A percentile compares a stretch with the other conserved stretches of the same genome.
These are phyloP conservation scores for Drosophila sulfurigaster DNA, from an alignment of 1,140 invertebrate genomes.

Conservation along the genomic window DNA sequence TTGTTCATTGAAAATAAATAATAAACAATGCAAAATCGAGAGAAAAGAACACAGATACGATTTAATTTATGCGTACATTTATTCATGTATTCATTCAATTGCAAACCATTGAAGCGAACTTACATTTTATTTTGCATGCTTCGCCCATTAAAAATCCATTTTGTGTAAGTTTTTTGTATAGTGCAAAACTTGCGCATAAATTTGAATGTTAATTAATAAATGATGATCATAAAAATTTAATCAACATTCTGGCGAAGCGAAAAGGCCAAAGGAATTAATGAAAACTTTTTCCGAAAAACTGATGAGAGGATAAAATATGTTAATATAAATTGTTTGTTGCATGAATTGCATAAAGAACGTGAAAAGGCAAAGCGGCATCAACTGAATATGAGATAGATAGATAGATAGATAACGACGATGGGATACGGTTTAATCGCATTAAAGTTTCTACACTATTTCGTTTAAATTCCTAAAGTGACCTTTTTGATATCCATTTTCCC, in stretches of 20 bases:
- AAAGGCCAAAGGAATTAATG: constrained; percentile 19
- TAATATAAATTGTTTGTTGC: constrained; percentile 44
- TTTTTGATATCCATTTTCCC: too few species aligned
- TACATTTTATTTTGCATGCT: constrained; percentile 33
- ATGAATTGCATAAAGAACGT: constrained; percentile 10
- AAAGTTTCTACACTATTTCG: too few species aligned
- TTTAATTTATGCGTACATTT: constrained; percentile 37
- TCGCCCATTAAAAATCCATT: constrained; percentile 53
- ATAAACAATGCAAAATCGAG: neutral
- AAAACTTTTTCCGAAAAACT: constrained; percentile 7
- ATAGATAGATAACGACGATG: neutral
- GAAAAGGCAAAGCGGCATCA: neutral
- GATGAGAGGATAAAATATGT: constrained; percentile 14
- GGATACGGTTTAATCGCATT: too few species aligned
- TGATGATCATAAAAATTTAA: constrained; percentile 55
- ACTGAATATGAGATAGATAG: too few species aligned
- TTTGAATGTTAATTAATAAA: constrained; percentile 52
- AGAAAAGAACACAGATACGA: neutral
- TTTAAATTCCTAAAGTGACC: too few species aligned
- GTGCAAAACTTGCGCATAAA: constrained; percentile 36
- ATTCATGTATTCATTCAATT: constrained; percentile 43
- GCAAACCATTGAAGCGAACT: constrained; percentile 20
- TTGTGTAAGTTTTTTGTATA: constrained; percentile 2
- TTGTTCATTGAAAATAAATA: constrained; percentile 2
- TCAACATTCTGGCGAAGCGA: constrained; percentile 38